Conservation (phyloP, 2,113 vertebrate species). For the Elgaria multicarinata region DNA sequence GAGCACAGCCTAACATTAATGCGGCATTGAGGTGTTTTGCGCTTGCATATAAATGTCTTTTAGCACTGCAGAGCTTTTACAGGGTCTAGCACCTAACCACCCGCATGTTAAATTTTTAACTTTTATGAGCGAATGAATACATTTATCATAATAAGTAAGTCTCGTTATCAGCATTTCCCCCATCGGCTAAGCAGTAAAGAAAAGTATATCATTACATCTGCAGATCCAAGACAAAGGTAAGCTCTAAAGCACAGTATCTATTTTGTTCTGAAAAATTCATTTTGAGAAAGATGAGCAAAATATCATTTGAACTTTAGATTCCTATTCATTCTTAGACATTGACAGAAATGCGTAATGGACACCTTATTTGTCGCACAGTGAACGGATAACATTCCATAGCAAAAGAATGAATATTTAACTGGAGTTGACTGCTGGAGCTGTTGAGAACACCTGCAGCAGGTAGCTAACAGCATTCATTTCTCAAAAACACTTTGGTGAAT, state of each 20-base stretch:
- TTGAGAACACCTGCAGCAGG: slow-evolving; percentile 34
- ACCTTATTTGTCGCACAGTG: slow-evolving; percentile 32
- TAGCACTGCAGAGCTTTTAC: not conserved
- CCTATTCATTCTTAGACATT: slow-evolving; percentile 24
- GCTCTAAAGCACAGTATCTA: not conserved
- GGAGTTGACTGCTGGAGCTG: slow-evolving; percentile 28
- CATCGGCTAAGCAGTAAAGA: not conserved
- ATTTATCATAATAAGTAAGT: slow-evolving; percentile 14
- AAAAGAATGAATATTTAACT: slow-evolving; percentile 54
- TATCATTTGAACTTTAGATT: slow-evolving; percentile 39
- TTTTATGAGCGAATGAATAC: not conserved
- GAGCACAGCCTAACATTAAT: not conserved
- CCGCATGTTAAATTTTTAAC: not conserved
- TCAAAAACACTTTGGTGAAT: slow-evolving; percentile 27
- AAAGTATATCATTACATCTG: not conserved
- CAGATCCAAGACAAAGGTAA: not conserved
- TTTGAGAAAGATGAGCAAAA: slow-evolving; percentile 35
- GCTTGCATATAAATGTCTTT: not conserved
- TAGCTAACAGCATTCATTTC: slow-evolving; percentile 29
- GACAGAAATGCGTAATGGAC: slow-evolving; percentile 49
- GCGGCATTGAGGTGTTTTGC: not conserved
- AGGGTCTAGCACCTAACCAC: not conserved
- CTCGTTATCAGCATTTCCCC: not conserved
- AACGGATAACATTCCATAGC: slow-evolving; percentile 27
- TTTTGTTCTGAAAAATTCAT: not conserved